Evolutionary conservation across 2,113 vertebrate genomes (phyloP).

Genomic region (Syrrhaptes paradoxus): DNA sequence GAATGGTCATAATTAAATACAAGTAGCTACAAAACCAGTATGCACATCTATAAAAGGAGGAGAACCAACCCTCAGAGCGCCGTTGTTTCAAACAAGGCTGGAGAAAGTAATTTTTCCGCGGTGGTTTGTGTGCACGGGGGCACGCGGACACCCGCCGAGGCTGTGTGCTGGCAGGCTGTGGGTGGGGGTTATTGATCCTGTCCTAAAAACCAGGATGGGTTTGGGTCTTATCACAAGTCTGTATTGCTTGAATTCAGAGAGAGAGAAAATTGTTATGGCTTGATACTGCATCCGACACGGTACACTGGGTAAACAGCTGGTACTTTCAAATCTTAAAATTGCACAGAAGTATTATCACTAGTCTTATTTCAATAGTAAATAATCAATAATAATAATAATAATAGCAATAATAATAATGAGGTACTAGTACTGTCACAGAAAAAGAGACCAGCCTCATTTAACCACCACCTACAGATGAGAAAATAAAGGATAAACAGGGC

Average conservation of each 20-base stretch:
- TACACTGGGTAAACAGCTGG: background rate
- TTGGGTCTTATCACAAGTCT: background rate
- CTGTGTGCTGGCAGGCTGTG: fast-evolving
- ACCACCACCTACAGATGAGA: background rate
- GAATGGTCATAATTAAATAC: background rate
- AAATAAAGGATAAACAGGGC: background rate
- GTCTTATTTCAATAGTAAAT: background rate
- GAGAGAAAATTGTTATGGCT: background rate
- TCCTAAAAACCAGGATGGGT: background rate
- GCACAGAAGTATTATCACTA: background rate
- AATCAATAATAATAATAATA: background rate
- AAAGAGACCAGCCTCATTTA: background rate
- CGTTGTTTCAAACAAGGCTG: background rate
- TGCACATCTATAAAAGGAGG: background rate
- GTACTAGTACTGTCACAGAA: background rate
- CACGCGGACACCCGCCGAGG: fast-evolving
- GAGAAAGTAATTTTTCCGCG: background rate
- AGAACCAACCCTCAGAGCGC: background rate
- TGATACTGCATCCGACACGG: background rate
- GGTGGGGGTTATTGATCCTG: background rate
- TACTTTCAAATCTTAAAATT: background rate
- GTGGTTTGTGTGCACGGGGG: fast-evolving
- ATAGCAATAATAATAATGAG: background rate
- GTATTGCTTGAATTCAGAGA: background rate
- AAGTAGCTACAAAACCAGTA: background rate